Conservation (phyloP, 92 coral and sea anemone genomes). For the Siderastrea radians region DNA sequence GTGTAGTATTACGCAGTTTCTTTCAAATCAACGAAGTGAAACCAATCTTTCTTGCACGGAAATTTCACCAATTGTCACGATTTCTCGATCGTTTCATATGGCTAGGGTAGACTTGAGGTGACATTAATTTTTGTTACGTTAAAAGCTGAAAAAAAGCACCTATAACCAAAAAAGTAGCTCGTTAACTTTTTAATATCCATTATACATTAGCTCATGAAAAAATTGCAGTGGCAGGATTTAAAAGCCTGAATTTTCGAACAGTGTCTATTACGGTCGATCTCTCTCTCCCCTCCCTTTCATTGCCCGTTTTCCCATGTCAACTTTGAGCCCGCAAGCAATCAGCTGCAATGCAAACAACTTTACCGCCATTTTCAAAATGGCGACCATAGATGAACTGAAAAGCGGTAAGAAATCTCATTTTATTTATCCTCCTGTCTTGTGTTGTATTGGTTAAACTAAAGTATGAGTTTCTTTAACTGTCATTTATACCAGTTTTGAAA, state of each 20-base stretch:
- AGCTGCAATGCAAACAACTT: constrained; percentile 10
- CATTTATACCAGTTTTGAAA: constrained; percentile 77
- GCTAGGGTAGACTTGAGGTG: neutral
- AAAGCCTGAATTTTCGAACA: neutral
- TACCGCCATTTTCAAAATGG: constrained; percentile 95
- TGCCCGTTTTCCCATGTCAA: neutral
- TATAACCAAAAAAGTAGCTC: too few species aligned
- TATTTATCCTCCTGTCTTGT: neutral
- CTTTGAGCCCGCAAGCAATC: neutral
- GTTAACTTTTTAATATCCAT: too few species aligned
- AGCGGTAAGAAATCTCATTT: constrained; percentile 61
- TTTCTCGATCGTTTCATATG: neutral
- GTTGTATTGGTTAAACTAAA: neutral
- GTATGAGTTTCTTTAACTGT: neutral
- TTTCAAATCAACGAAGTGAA: too few species aligned
- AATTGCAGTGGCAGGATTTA: neutral
- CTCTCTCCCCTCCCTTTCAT: neutral
- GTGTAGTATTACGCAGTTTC: too few species aligned
- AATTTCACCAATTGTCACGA: too few species aligned
- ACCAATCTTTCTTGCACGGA: neutral
- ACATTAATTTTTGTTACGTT: too few species aligned
- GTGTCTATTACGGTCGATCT: neutral
- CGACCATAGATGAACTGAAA: constrained; percentile 92
- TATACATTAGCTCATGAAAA: too few species aligned
- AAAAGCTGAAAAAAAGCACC: too few species aligned